Evolutionary conservation across 2,797 vertebrate species (phyloP).

Genomic region (Manis javanica): DNA sequence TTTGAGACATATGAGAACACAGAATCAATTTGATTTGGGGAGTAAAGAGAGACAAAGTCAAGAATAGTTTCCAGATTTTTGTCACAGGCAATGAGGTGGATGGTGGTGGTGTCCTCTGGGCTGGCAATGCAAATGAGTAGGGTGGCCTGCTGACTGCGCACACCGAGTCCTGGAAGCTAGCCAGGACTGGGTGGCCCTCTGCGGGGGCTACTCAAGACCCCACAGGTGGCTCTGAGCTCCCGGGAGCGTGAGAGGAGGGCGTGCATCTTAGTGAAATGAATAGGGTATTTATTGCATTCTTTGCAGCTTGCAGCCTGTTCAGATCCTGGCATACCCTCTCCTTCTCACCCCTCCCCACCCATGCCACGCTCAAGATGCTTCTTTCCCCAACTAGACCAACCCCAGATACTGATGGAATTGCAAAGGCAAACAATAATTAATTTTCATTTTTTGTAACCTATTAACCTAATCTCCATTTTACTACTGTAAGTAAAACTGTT

Average conservation of each 20-base stretch:
- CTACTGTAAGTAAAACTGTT: constrained; percentile 17
- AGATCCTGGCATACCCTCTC: neutral
- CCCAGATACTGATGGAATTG: neutral
- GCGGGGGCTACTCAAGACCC: neutral
- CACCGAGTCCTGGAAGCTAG: neutral
- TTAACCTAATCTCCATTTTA: neutral
- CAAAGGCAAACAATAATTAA: neutral
- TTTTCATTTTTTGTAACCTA: constrained; percentile 18
- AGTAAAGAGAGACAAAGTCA: neutral
- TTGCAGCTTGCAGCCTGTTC: neutral
- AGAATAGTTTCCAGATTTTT: neutral
- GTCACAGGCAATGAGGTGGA: neutral
- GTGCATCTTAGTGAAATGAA: neutral
- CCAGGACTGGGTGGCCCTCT: neutral
- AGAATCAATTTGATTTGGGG: neutral
- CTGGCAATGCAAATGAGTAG: no score
- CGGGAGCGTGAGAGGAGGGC: no score
- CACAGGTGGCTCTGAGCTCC: neutral
- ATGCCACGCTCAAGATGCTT: neutral
- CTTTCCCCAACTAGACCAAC: neutral
- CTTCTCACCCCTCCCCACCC: accelerated
- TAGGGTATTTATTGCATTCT: neutral
- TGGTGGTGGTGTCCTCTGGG: neutral
- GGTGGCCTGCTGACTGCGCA: neutral
- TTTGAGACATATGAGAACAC: neutral